Base-by-base conservation (phyloP, 2,888 invertebrate species). In the Pyrrhia umbra region DNA sequence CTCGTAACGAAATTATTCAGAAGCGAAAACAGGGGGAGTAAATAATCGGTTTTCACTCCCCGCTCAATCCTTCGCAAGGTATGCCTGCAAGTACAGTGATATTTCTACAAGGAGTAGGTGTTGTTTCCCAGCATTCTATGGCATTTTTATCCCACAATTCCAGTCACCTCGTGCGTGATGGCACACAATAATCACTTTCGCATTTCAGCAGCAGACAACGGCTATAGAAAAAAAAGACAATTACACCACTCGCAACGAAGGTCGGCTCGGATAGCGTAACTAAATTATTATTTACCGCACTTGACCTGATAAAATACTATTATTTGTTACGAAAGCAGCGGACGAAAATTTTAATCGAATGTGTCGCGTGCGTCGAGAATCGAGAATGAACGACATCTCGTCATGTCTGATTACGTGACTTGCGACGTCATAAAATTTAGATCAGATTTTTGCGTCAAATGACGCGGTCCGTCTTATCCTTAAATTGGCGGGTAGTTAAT, bases 281-380 rank as follows among this genome's bases (percentile, higher is more conserved):
- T 71, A 75, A 76, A 76, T 77, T 63, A 73, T 77, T 72, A 81
- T 80, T 83, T 68, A 69, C 61, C 75, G 85, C 79, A 84, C 88
- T 87, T 88, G 87, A 87, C 87, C 88, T 66, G 71, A 58, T 72
- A 73, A 39, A 27, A 65, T 60, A 77, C 51, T 23, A 67, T 67
- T 75, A 68, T 69, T 67, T 73, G 59, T 77, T 72, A 70, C 66
- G 68, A 77, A 70, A 77, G 25, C 43, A 20, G 42, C 20, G 30
- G 6, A 54, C 57, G 58, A 65, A 60, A 73, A 59, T 42, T 40
- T 15, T 51, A 68, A 71, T 71, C 55, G 56, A 63, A 65, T 52
- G 56, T 64, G 45, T 68, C 54, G 50, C 59, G 46, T 50, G 20
- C n/a, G 34, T 34, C n/a, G n/a, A n/a, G 34, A 34, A 34, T 47